Evolutionary conservation across 2,797 vertebrate genomes (phyloP).

Genomic region (Enteromius mattozi): DNA sequence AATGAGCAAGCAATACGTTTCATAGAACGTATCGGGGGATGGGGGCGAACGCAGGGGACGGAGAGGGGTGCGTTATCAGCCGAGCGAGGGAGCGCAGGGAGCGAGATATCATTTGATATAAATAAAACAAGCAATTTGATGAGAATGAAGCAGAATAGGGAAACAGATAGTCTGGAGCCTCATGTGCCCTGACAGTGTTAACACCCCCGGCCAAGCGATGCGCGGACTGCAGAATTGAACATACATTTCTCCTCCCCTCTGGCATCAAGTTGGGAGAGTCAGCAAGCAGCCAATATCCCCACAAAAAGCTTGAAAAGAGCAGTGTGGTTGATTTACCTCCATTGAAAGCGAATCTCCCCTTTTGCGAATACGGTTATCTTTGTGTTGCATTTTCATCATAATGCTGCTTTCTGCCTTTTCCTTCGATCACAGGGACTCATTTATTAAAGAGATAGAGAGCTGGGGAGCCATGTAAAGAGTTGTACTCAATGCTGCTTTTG

Average conservation of each 20-base stretch:
- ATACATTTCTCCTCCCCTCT: slow-evolving; percentile 60
- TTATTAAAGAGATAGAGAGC: slow-evolving; percentile 61
- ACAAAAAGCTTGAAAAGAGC: slow-evolving; percentile 50
- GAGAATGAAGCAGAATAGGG: slow-evolving; percentile 78
- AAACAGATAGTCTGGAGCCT: slow-evolving; percentile 70
- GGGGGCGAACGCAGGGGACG: slow-evolving; percentile 46
- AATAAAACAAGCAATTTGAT: slow-evolving; percentile 79
- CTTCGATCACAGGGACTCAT: slow-evolving; percentile 54
- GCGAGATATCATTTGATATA: slow-evolving; percentile 71
- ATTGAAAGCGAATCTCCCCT: slow-evolving; percentile 63
- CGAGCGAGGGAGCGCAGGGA: slow-evolving; percentile 34
- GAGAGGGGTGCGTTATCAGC: slow-evolving; percentile 47
- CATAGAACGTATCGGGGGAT: slow-evolving; percentile 58
- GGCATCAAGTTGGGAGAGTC: slow-evolving; percentile 60
- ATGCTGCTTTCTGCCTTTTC: slow-evolving; percentile 46
- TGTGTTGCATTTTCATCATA: slow-evolving; percentile 59
- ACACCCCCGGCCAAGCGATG: slow-evolving; percentile 43
- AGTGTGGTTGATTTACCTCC: slow-evolving; percentile 63
- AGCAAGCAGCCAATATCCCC: slow-evolving; percentile 67
- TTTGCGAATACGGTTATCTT: slow-evolving; percentile 58
- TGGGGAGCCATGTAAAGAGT: slow-evolving; percentile 53
- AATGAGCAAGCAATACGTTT: slow-evolving; percentile 85
- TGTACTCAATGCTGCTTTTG: slow-evolving; percentile 52
- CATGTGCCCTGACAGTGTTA: slow-evolving; percentile 47
- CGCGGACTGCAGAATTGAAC: slow-evolving; percentile 59